Conservation (phyloP, 1,140 invertebrate genomes). For the Camponotus pennsylvanicus region DNA sequence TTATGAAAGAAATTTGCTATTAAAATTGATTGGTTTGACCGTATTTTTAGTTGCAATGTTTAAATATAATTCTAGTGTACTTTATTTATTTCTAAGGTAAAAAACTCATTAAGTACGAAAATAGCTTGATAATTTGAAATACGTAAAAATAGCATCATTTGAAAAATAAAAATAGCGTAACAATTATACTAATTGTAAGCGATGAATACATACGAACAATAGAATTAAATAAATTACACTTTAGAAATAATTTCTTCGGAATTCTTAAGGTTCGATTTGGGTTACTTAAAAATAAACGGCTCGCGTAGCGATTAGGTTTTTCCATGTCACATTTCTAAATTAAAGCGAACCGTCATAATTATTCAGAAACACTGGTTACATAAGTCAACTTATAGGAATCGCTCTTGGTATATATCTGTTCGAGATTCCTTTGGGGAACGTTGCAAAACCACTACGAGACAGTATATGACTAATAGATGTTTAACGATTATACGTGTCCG, state of each 20-base stretch:
- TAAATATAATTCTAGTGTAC: neutral
- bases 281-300: slow-evolving; percentile 9
- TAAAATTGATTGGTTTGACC: neutral
- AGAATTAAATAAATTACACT: neutral
- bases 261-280: slow-evolving; percentile 13
- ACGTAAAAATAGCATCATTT: no score
- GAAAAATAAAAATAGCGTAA: neutral
- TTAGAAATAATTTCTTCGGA: neutral
- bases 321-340: slow-evolving; percentile 13
- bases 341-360: slow-evolving; percentile 6
- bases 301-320: slow-evolving; percentile 25
- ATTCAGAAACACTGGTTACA: slow-evolving; percentile 33
- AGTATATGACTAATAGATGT: neutral
- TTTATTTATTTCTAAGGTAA: neutral
- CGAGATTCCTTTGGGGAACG: neutral
- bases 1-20: neutral
- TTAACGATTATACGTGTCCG: slow-evolving; percentile 13
- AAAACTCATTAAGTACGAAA: neutral
- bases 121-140: neutral
- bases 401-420: neutral
- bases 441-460: neutral
- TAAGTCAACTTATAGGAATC: slow-evolving; percentile 13
- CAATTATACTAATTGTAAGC: neutral
- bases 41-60: neutral
- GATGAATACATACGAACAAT: neutral